Evolutionary conservation across 2,113 vertebrate species (phyloP), one percentile per base, ranked within the genome.

Genomic region (Leptobrachium ailaonicum): DNA sequence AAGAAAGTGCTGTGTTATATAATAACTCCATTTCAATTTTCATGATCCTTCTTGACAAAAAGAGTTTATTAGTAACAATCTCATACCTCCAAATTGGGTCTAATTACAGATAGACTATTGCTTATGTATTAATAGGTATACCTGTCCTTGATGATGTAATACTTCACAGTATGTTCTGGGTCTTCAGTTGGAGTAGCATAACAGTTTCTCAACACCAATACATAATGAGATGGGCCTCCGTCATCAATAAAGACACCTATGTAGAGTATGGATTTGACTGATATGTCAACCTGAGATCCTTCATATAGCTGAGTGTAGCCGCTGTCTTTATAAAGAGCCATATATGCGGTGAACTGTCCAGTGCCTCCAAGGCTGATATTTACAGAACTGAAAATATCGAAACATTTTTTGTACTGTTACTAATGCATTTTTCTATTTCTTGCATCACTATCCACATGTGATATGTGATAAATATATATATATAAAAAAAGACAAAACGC

Each of bases 91-190:
- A 8, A 5, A 50, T 50, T 4, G 8, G 47, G 4, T 50, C 8
- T 50, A 50, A 50, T 50, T 50, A 50, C 8, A 50, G 47, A 4
- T 50, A 8, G 4, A 50, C 47, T 50, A 5, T 5, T 4, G 4
- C 47, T 5, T 8, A 5, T 5, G 4, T 50, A 50, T 5, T 50
- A 50, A 5, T 50, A 47, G 14, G 44, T 1, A 53, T 78, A 86
- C 88, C 85, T 81, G 83, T 90, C 78, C 79, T 83, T 68, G 60
- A 88, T 88, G 77, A 88, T 88, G 72, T 88, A 88, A 73, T 88
- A 87, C 50, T 89, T 89, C 54, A 83, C 7, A 2, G 83, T 70
- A 72, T 88, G 85, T 0, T 82, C 67, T 12, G 85, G 45, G 1
- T 82, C 84, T 71, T 44, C 0, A 12, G 83, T 86, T 63, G 86